phyloP scores from a whole-genome alignment of 2,797 vertebrate species.

The Periophthalmus magnuspinnatus region DNA sequence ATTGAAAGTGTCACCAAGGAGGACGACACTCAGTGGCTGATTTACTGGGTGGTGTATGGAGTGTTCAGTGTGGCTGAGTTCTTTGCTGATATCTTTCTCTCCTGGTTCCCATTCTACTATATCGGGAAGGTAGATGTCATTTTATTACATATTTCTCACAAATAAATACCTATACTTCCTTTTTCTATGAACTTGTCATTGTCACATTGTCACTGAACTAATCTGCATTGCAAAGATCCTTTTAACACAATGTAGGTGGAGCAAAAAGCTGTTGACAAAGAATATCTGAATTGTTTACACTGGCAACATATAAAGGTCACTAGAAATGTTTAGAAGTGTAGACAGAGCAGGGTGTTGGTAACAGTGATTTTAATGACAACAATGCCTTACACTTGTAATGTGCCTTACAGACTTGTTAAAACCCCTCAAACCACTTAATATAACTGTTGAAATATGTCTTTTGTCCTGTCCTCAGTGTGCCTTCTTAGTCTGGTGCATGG shows the following conservation, averaged over 20 bases:
- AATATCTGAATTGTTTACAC: not conserved
- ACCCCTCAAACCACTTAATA: too few species aligned
- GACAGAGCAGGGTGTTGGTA: not conserved
- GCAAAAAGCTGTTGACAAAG: not conserved
- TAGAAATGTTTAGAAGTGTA: not conserved
- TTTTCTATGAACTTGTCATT: not conserved
- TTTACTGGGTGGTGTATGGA: slow-evolving; percentile 98
- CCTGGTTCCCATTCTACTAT: slow-evolving; percentile 98
- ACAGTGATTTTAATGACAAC: not conserved
- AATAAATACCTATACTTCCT: not conserved
- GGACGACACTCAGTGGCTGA: slow-evolving; percentile 97
- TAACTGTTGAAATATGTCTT: not conserved
- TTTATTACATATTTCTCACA: not conserved
- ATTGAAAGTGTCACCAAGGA: slow-evolving; percentile 96
- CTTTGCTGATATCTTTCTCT: slow-evolving; percentile 95
- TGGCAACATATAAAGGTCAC: not conserved
- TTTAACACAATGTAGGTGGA: slow-evolving; percentile 4
- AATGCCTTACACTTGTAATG: too few species aligned
- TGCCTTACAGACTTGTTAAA: too few species aligned
- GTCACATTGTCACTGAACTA: too few species aligned
- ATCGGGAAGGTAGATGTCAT: slow-evolving; percentile 86
- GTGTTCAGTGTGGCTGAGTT: slow-evolving; percentile 95
- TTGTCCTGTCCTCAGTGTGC: slow-evolving; percentile 76
- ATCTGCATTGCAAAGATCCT: not conserved
- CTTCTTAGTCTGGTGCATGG: slow-evolving; percentile 97